Evolutionary conservation across 2,797 vertebrate species (phyloP).

Genomic region (Acridotheres tristis): DNA sequence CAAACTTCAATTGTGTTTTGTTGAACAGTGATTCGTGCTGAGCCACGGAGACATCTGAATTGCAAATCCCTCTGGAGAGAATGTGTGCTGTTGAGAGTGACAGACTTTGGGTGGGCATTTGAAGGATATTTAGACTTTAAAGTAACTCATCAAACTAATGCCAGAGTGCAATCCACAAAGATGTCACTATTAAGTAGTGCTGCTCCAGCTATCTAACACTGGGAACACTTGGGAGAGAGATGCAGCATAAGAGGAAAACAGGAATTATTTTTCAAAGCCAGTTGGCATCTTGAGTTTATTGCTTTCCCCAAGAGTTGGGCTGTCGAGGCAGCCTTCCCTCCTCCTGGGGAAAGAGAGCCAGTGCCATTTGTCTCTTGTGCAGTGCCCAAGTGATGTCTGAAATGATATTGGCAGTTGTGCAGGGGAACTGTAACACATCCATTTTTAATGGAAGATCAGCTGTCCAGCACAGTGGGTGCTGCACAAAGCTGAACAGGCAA

Average conservation of each 20-base stretch:
- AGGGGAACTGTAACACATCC: not conserved
- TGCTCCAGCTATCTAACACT: not conserved
- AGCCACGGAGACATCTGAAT: not conserved
- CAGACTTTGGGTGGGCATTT: slow-evolving; percentile 31
- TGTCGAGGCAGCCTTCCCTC: not conserved
- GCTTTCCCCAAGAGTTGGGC: not conserved
- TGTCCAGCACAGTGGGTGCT: not conserved
- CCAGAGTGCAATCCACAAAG: not conserved
- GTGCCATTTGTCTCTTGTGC: not conserved
- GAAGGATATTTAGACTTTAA: slow-evolving; percentile 21
- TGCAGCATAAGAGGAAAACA: not conserved
- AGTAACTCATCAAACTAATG: slow-evolving; percentile 4
- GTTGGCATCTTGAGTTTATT: not conserved
- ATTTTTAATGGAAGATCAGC: not conserved
- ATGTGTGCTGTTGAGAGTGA: not conserved
- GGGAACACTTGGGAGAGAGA: not conserved
- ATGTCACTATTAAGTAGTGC: not conserved
- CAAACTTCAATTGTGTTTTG: not conserved
- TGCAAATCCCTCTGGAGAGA: not conserved
- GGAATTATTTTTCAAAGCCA: slow-evolving; percentile 15
- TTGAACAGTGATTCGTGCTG: rapidly evolving
- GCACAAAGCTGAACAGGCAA: not conserved
- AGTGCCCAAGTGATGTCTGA: not conserved
- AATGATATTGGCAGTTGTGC: not conserved
- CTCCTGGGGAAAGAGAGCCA: not conserved